These are phyloP conservation scores for Intellagama lesueurii DNA, from an alignment of 2,797 vertebrate species.

Conservation along the genomic window DNA sequence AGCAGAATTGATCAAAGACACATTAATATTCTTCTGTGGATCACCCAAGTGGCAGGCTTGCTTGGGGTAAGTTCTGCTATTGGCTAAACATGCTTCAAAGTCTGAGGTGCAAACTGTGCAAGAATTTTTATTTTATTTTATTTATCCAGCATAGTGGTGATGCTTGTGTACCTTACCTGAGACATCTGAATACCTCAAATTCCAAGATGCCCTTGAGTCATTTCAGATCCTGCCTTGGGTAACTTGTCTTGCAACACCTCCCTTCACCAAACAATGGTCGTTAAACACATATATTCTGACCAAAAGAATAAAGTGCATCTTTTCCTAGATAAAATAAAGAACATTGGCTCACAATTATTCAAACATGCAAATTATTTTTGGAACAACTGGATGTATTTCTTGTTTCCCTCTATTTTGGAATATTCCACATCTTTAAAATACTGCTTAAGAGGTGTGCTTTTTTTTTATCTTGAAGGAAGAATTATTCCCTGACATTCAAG, in stretches of 20 bases:
- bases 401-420: constrained; percentile 21
- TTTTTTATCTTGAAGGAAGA: neutral
- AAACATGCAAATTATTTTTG: rapidly evolving
- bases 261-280: neutral
- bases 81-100: too few relatives aligned
- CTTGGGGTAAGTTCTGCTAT: neutral
- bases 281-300: neutral
- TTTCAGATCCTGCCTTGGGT: neutral
- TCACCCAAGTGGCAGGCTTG: too few relatives aligned
- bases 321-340: neutral
- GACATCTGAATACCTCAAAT: neutral
- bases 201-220: neutral
- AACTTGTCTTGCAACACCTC: neutral
- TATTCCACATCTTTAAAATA: neutral
- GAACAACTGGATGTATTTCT: neutral
- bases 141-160: neutral
- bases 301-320: neutral
- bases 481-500: constrained; percentile 53
- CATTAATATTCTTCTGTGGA: neutral
- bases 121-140: neutral
- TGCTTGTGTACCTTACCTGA: too few relatives aligned
- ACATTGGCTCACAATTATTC: neutral
- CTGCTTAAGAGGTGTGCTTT: neutral
- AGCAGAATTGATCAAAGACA: neutral
- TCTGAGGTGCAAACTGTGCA: neutral